Percentiles rank a stretch among this genome's conserved stretches.
Evolutionary conservation across 2,113 vertebrate genomes (phyloP).

Genomic region (Phyllostomus discolor): DNA sequence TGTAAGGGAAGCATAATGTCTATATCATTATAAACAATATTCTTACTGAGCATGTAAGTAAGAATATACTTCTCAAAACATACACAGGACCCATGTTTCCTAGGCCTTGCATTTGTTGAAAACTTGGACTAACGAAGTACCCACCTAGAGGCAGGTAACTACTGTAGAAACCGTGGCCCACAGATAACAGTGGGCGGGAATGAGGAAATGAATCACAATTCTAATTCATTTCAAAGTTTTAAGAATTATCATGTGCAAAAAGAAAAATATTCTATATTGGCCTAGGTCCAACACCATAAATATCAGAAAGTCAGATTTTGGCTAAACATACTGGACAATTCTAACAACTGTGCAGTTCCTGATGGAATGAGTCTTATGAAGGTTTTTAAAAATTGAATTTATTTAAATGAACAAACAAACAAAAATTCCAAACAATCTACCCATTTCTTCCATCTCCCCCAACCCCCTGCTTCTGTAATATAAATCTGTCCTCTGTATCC

Average conservation of each 20-base stretch:
- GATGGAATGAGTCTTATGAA: background rate
- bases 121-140: background rate
- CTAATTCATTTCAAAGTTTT: background rate
- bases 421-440: background rate
- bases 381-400: background rate
- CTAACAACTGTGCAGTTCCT: background rate
- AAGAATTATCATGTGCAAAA: background rate
- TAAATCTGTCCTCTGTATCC: background rate
- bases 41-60: background rate
- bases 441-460: background rate
- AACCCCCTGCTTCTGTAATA: background rate
- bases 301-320: background rate
- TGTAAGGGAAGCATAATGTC: background rate
- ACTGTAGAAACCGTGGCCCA: background rate
- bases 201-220: slow-evolving; percentile 3
- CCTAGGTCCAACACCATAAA: background rate
- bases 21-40: background rate
- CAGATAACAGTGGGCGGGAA: background rate
- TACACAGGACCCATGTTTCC: background rate
- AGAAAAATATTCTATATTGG: background rate
- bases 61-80: background rate
- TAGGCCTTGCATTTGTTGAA: background rate
- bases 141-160: background rate
- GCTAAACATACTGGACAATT: background rate
- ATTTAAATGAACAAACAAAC: background rate